A percentile compares a stretch with the other conserved stretches of the same genome.
phyloP scores from a whole-genome alignment of 2,888 invertebrate species.

The Xylocampa areola region DNA sequence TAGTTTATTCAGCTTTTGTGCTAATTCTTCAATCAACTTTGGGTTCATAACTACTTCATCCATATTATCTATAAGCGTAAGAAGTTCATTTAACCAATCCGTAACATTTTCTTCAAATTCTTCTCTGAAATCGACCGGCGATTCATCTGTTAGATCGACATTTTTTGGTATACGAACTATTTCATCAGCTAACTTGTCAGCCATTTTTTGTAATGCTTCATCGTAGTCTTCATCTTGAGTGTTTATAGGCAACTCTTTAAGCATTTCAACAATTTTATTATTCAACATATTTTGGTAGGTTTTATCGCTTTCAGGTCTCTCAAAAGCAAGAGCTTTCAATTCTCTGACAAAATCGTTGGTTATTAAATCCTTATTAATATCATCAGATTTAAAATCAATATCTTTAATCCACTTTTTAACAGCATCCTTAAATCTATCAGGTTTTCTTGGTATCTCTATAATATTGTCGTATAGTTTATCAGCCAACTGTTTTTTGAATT shows the following conservation, averaged over 20 bases:
- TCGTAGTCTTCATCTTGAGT: constrained; percentile 28
- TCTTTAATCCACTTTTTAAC: constrained; percentile 52
- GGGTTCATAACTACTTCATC: constrained; percentile 13
- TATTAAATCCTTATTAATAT: constrained; percentile 37
- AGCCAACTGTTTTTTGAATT: constrained; percentile 58
- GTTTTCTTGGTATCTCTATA: constrained; percentile 30
- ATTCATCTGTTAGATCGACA: constrained; percentile 31
- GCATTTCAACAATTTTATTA: constrained; percentile 49
- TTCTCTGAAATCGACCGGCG: constrained; percentile 17
- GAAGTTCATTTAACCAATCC: constrained; percentile 43
- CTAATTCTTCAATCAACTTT: constrained; percentile 40
- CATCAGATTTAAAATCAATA: constrained; percentile 46
- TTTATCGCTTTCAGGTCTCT: constrained; percentile 41
- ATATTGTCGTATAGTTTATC: constrained; percentile 58
- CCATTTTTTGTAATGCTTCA: constrained; percentile 25
- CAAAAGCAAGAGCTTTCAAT: constrained; percentile 46
- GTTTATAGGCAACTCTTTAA: constrained; percentile 52
- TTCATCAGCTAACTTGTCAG: constrained; percentile 48
- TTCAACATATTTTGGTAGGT: constrained; percentile 51
- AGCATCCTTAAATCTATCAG: constrained; percentile 48
- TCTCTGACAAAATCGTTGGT: constrained; percentile 47
- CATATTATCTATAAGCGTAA: constrained; percentile 1
- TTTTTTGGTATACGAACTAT: constrained; percentile 40
- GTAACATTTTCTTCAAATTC: constrained; percentile 23
- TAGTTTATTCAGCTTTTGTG: constrained; percentile 50